Conservation (phyloP, 1,140 invertebrate genomes). For the Zophobas morio region DNA sequence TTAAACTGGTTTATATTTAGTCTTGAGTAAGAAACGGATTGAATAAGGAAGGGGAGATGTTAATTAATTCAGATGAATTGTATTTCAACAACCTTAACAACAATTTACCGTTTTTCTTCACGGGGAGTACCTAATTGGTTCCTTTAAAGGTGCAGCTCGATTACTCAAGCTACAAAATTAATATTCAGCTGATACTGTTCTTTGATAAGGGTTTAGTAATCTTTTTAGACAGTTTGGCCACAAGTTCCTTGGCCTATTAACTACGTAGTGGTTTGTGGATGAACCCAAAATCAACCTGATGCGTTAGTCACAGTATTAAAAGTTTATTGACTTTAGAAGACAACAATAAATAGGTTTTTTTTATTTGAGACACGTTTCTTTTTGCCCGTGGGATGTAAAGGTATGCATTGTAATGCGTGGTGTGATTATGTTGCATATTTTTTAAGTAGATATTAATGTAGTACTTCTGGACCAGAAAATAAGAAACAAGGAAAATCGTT, state of each 20-base stretch:
- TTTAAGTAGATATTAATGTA: not conserved
- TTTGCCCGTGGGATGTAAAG: conserved; percentile 34
- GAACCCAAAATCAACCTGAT: not conserved
- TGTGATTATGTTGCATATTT: conserved; percentile 10
- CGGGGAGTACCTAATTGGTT: conserved; percentile 11
- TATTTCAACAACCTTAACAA: conserved; percentile 16
- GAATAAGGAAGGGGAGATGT: conserved; percentile 14
- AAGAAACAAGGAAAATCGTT: too few relatives aligned
- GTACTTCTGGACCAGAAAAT: too few relatives aligned
- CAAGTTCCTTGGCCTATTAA: conserved; percentile 5
- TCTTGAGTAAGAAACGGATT: conserved; percentile 22
- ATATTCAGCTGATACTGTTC: not conserved
- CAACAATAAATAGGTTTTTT: conserved; percentile 36
- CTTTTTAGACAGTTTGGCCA: conserved; percentile 2
- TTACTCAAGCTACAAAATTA: not conserved
- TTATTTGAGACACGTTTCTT: conserved; percentile 45
- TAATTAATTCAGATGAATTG: conserved; percentile 10
- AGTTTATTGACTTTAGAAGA: conserved; percentile 41
- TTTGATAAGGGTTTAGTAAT: not conserved
- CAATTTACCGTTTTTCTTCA: conserved; percentile 34
- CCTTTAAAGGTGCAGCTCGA: not conserved
- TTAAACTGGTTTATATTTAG: conserved; percentile 42
- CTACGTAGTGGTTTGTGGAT: not conserved
- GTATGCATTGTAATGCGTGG: conserved; percentile 40
- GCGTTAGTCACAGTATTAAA: not conserved